Conservation (phyloP, 2,113 vertebrate species). For the Panthera leo region DNA sequence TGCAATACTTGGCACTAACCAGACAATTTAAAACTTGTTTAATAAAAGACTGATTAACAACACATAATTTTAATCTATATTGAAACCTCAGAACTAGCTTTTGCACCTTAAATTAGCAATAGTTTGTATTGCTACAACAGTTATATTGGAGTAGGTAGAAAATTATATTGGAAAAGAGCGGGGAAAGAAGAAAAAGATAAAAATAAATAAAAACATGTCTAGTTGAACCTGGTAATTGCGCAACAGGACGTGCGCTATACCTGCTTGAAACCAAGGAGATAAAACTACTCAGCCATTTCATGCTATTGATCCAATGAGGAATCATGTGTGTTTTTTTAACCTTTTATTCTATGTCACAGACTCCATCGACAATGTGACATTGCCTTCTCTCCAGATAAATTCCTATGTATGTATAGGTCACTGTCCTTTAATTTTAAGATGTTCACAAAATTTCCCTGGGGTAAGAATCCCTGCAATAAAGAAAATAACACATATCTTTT, state of each 20-base stretch:
- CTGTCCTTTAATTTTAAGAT: neutral
- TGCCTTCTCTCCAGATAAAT: neutral
- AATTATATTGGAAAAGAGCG: neutral
- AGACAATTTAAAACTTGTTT: neutral
- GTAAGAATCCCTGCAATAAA: neutral
- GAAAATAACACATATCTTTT: neutral
- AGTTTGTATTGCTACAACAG: neutral
- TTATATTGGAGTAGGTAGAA: neutral
- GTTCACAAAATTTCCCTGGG: neutral
- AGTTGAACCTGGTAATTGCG: neutral
- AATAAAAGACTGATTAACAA: neutral
- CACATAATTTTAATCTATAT: neutral
- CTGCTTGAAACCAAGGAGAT: neutral
- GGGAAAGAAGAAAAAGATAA: neutral
- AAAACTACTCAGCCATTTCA: neutral
- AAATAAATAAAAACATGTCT: neutral
- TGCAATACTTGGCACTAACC: neutral
- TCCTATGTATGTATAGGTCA: neutral
- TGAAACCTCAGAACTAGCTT: neutral
- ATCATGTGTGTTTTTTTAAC: neutral
- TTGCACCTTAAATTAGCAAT: neutral
- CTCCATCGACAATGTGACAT: neutral
- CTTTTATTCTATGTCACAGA: neutral
- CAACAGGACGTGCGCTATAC: neutral
- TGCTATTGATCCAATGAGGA: neutral